Base-by-base conservation (phyloP, 2,888 invertebrate species). In the Myathropa florea region DNA sequence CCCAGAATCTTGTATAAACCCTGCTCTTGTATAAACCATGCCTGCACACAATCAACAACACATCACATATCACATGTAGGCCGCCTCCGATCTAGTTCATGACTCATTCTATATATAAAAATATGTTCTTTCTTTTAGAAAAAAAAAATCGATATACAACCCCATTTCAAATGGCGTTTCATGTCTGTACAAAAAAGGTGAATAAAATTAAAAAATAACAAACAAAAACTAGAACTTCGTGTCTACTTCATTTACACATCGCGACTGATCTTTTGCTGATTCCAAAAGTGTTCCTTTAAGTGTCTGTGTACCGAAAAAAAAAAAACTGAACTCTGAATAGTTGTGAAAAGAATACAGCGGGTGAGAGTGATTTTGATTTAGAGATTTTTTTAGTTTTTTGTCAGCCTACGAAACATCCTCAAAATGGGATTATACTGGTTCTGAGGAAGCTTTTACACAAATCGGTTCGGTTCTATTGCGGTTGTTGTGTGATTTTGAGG, bases 151-250 rank as follows among this genome's bases (percentile, higher is more conserved):
- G 53, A 80, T 65, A 39, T 28, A 85, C 68, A 82, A 86, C 86
- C 86, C 86, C 83, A 86, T 86, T 83, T 86, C 78, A 82, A 86
- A 86, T 86, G 82, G 86, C 82, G 86, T 86, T 86, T 86, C 86
- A 86, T 86, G 70, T 78, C 86, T 86, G 83, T 83, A 82, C 82
- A 86, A 83, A 78, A 71, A 23, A 33, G 26, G 53, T 55, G n/a
- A 33, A 46, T 33, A 59, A 33, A 67, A 46, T 39, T 60, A 60
- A 55, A 64, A 33, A 21, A 72, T 21, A 30, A 28, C 46, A 60
- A 60, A 39, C 33, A 39, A 59, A 67, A 59, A 30, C 21, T 71
- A 12, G 18, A 23, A 53, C 39, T 77, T 55, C 61, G 55, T 68
- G 70, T 70, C 55, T 67, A 67, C 67, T 72, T 72, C 67, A 80